Evolutionary conservation across 1,140 invertebrate genomes (phyloP).

Genomic region (Sinella curviseta): DNA sequence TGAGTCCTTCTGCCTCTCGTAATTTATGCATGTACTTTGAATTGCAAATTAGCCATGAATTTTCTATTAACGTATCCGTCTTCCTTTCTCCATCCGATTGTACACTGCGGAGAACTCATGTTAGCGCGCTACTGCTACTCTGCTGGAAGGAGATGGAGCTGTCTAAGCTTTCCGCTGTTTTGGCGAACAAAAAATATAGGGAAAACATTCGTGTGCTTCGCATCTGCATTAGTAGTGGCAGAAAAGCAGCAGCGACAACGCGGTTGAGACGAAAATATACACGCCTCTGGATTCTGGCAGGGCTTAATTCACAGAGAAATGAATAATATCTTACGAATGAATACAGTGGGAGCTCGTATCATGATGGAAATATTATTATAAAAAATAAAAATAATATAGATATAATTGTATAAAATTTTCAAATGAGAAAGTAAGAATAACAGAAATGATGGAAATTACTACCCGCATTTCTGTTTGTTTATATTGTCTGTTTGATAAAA

Average conservation of each 20-base stretch:
- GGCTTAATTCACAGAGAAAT: not conserved
- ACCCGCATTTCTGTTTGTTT: not conserved
- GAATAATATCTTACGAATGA: not conserved
- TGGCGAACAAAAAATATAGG: no score
- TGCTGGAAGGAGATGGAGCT: no score
- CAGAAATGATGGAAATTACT: not conserved
- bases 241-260: not conserved
- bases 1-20: not conserved
- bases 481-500: not conserved
- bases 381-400: not conserved
- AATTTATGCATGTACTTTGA: constrained; percentile 18
- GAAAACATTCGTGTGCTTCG: no score
- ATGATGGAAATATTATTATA: not conserved
- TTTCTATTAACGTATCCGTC: not conserved
- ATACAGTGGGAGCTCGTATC: not conserved
- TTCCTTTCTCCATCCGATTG: not conserved
- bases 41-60: constrained; percentile 25
- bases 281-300: not conserved
- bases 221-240: no score
- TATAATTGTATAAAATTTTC: not conserved
- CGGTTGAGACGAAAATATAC: not conserved
- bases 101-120: no score
- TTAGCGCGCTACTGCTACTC: no score
- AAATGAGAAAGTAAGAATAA: not conserved
- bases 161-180: no score